Percentiles rank a stretch among this genome's conserved stretches.
phyloP scores from a whole-genome alignment of 2,113 vertebrate species.

The Rallus limicola region DNA sequence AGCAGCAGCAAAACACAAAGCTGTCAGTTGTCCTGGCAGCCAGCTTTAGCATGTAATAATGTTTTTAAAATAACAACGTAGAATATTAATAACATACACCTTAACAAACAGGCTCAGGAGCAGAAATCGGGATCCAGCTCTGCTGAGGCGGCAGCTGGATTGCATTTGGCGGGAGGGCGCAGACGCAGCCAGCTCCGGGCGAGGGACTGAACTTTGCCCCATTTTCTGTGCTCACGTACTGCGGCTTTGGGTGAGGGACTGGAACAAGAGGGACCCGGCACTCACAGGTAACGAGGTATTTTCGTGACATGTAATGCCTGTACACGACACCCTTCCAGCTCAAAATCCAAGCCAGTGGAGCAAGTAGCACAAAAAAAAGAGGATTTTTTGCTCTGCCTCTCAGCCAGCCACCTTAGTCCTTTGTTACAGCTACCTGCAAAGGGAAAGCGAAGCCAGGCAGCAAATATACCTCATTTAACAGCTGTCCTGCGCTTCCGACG shows the following conservation, averaged over 20 bases:
- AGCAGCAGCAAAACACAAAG: not conserved
- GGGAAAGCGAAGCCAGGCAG: not conserved
- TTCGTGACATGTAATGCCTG: not conserved
- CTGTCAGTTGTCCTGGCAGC: not conserved
- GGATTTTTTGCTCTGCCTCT: not conserved
- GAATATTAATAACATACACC: not conserved
- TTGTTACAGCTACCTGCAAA: rapidly evolving
- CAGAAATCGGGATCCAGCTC: not conserved
- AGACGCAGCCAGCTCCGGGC: not conserved
- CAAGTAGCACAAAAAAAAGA: not conserved
- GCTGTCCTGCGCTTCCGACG: not conserved
- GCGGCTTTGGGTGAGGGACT: not conserved
- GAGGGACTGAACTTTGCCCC: not conserved
- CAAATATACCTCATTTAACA: not conserved
- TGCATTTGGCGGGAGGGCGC: not conserved
- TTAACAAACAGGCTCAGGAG: not conserved
- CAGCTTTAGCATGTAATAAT: not conserved
- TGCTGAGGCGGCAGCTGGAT: not conserved
- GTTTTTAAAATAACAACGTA: not conserved
- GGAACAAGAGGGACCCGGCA: rapidly evolving
- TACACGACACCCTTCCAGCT: not conserved
- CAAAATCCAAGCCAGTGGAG: not conserved
- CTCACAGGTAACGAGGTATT: not conserved
- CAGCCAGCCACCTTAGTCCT: not conserved
- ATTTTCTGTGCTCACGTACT: not conserved